phyloP scores from a whole-genome alignment of 2,888 invertebrate genomes.

The Deroplatys truncata region DNA sequence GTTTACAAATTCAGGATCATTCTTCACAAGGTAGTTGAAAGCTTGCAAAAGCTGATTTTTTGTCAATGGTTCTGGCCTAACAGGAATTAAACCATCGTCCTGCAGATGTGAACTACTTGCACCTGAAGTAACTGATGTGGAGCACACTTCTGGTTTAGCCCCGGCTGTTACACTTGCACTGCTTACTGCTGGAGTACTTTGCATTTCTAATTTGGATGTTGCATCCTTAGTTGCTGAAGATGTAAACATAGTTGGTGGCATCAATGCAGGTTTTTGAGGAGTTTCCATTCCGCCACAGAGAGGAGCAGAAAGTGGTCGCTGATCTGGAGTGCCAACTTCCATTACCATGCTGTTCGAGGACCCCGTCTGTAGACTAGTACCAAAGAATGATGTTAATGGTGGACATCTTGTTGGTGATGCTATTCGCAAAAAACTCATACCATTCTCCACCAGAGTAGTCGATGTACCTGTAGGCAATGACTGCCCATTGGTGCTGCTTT shows the following conservation, averaged over 20 bases:
- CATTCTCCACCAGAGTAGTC: background rate
- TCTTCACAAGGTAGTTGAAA: constrained; percentile 78
- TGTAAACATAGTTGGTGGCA: constrained; percentile 84
- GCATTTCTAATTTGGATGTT: constrained; percentile 1
- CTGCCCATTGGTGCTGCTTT: background rate
- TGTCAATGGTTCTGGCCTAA: constrained; percentile 68
- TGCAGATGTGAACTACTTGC: background rate
- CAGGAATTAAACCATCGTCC: background rate
- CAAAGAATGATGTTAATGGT: constrained; percentile 10
- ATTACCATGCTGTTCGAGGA: background rate
- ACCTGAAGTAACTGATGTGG: background rate
- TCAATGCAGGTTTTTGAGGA: constrained; percentile 58
- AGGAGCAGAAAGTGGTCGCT: constrained; percentile 31
- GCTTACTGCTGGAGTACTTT: background rate
- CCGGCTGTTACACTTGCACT: constrained; percentile 3
- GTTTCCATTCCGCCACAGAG: constrained; percentile 30
- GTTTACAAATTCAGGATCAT: constrained; percentile 82
- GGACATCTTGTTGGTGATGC: constrained; percentile 45
- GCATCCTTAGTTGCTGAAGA: constrained; percentile 50
- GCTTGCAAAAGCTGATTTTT: constrained; percentile 87
- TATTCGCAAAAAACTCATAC: constrained; percentile 51
- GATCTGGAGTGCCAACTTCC: constrained; percentile 1
- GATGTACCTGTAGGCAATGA: background rate
- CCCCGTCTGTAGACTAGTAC: background rate
- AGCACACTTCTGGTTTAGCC: constrained; percentile 1